These are phyloP conservation scores for Cryptocheilus praepositus DNA, from an alignment of 2,888 invertebrate genomes.

Conservation along the genomic window DNA sequence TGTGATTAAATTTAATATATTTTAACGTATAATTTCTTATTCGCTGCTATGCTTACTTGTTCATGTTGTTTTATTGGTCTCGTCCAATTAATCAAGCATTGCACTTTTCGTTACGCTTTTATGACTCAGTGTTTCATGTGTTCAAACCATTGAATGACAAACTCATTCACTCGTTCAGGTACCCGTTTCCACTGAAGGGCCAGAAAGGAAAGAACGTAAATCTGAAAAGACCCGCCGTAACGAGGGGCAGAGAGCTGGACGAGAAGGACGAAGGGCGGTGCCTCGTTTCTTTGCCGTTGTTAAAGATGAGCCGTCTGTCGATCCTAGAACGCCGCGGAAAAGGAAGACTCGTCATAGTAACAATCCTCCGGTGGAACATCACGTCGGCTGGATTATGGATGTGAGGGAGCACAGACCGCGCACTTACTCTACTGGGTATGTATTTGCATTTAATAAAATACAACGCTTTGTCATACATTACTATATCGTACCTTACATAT, in stretches of 20 bases:
- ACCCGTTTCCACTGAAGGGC: conserved; percentile 36
- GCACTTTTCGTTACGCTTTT: no score
- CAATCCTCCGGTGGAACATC: conserved; percentile 95
- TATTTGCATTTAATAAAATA: conserved; percentile 25
- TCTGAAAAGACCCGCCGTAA: conserved; percentile 60
- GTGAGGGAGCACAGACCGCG: conserved; percentile 88
- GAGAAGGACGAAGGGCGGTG: conserved; percentile 76
- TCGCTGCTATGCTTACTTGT: no score
- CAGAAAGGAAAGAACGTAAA: conserved; percentile 61
- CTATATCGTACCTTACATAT: no score
- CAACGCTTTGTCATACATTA: no score
- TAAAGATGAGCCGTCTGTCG: conserved; percentile 82
- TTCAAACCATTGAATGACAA: background rate
- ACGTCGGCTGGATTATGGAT: conserved; percentile 99
- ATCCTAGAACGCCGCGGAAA: conserved; percentile 85
- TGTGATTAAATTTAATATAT: no score
- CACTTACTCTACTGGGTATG: conserved; percentile 85
- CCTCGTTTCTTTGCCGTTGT: conserved; percentile 96
- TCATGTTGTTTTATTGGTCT: no score
- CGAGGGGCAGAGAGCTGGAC: conserved; percentile 53
- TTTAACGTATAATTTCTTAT: no score
- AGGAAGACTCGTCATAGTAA: conserved; percentile 93
- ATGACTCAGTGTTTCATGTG: no score
- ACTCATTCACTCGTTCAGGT: conserved; percentile 26
- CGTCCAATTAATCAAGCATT: no score